Conservation (phyloP, 2,888 invertebrate species). For the Eristalinus sepulchralis region DNA sequence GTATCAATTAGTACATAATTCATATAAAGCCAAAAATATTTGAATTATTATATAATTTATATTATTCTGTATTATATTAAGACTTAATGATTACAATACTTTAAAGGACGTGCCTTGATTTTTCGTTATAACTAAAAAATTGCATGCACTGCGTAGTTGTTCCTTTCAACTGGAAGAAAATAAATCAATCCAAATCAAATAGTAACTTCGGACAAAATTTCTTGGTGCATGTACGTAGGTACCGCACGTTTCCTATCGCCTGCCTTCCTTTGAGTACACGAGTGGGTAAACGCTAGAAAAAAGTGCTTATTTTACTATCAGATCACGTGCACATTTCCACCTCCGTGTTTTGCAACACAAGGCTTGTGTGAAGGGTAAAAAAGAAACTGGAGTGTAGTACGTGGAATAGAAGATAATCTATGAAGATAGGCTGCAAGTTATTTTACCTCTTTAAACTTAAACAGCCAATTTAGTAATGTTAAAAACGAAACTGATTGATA, state of each 20-base stretch:
- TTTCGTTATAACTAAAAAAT: conserved; percentile 68
- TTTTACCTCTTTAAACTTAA: conserved; percentile 66
- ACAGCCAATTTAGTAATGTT: conserved; percentile 6
- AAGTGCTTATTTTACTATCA: conserved; percentile 70
- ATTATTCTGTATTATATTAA: no score
- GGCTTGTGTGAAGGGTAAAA: conserved; percentile 61
- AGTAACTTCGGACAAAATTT: conserved; percentile 60
- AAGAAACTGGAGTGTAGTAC: conserved; percentile 61
- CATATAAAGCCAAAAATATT: no score
- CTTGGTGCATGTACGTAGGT: conserved; percentile 49
- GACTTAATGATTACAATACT: no score
- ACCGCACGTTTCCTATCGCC: conserved; percentile 54
- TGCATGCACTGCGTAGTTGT: conserved; percentile 59
- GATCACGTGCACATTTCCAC: conserved; percentile 72
- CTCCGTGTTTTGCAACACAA: conserved; percentile 70
- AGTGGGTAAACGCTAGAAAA: conserved; percentile 67
- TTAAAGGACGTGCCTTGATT: conserved; percentile 70
- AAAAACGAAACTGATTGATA: conserved; percentile 58
- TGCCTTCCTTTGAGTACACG: conserved; percentile 62
- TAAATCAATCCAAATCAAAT: conserved; percentile 71
- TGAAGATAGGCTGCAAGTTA: conserved; percentile 64
- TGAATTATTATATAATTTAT: no score
- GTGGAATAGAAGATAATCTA: conserved; percentile 69
- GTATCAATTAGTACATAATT: no score
- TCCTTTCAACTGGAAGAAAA: conserved; percentile 59